Percentiles rank a stretch among this genome's conserved stretches.
These are phyloP conservation scores for Polypedilum vanderplanki DNA, from an alignment of 1,140 invertebrate genomes.

Conservation along the genomic window DNA sequence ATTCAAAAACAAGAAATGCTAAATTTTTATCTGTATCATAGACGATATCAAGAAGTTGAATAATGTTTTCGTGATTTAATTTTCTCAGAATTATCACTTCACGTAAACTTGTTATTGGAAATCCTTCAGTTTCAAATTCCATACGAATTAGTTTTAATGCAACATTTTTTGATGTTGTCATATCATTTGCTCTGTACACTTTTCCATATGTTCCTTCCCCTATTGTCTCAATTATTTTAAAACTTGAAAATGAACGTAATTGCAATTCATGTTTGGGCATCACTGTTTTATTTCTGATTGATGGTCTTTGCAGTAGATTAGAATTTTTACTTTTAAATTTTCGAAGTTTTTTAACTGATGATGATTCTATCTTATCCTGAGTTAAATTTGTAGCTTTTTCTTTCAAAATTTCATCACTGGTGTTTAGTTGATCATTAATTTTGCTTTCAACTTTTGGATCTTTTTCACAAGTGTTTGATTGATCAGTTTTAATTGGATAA, in stretches of 20 bases:
- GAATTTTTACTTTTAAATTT: too few species aligned
- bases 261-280: too few species aligned
- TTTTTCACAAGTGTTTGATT: too few species aligned
- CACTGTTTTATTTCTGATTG: too few species aligned
- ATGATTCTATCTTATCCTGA: too few species aligned
- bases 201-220: constrained; percentile 39
- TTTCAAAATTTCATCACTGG: too few species aligned
- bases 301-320: too few species aligned
- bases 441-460: too few species aligned
- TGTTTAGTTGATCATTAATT: too few species aligned
- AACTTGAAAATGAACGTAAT: neutral
- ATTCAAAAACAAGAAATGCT: constrained; percentile 97
- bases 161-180: constrained; percentile 69
- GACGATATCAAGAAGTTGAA: constrained; percentile 92
- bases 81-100: constrained; percentile 97
- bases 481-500: too few species aligned
- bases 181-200: constrained; percentile 93
- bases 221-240: neutral
- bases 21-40: constrained; percentile 90
- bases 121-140: constrained; percentile 97
- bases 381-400: too few species aligned
- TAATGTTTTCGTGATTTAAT: constrained; percentile 92
- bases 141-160: constrained; percentile 93
- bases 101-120: constrained; percentile 93
- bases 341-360: too few species aligned